Conservation (phyloP, 2,888 invertebrate species). For the Bruchidius siliquastri region DNA sequence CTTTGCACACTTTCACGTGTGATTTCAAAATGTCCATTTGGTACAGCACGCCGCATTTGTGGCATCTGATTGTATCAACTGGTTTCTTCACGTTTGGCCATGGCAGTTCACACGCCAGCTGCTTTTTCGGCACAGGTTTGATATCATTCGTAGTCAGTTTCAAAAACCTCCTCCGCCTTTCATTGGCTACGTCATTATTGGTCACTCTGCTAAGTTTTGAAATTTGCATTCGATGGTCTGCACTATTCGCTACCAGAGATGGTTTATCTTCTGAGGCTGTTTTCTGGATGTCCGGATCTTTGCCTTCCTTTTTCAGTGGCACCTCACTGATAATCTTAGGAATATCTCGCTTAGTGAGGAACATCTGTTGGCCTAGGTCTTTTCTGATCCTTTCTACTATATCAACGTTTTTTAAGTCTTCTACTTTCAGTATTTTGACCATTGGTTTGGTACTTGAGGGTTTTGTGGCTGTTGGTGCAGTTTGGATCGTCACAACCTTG, state of each 20-base stretch:
- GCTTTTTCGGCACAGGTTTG: constrained; percentile 22
- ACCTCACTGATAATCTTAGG: background rate
- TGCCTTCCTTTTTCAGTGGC: constrained; percentile 2
- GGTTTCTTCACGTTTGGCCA: constrained; percentile 31
- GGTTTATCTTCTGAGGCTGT: background rate
- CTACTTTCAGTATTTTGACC: constrained; percentile 33
- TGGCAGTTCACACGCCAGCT: constrained; percentile 28
- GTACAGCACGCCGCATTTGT: constrained; percentile 35
- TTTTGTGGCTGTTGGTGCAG: constrained; percentile 8
- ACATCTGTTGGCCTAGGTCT: constrained; percentile 25
- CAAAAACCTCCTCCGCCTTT: constrained; percentile 36
- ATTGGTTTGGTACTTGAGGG: constrained; percentile 17
- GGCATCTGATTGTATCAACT: constrained; percentile 39
- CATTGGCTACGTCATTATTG: constrained; percentile 11
- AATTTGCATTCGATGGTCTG: background rate
- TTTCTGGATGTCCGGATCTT: constrained; percentile 8
- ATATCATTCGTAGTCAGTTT: constrained; percentile 35
- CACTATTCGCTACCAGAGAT: background rate
- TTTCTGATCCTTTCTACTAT: constrained; percentile 31
- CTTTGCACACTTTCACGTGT: constrained; percentile 34
- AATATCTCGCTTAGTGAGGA: constrained; percentile 1
- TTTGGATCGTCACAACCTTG: background rate
- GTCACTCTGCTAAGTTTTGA: constrained; percentile 8
- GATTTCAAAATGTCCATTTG: constrained; percentile 29
- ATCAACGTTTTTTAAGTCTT: constrained; percentile 30